Conservation (phyloP, 2,113 vertebrate species). For the Notiomystis cincta region DNA sequence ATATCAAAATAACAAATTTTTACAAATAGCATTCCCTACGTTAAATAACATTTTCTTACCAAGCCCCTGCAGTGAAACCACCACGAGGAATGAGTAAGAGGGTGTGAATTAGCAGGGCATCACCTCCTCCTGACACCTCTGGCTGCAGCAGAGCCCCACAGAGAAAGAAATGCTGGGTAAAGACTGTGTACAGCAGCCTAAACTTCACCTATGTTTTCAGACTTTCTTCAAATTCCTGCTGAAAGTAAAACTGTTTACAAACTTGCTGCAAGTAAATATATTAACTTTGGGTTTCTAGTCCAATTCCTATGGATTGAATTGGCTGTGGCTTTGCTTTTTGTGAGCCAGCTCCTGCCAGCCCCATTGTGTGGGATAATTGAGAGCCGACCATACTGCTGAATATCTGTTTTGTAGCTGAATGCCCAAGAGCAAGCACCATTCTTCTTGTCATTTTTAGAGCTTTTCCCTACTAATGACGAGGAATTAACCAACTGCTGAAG, state of each 20-base stretch:
- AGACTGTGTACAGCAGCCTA: neutral
- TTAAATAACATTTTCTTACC: neutral
- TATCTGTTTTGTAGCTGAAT: neutral
- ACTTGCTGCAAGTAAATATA: neutral
- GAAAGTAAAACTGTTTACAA: neutral
- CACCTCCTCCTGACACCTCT: neutral
- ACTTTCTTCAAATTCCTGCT: neutral
- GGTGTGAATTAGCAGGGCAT: neutral
- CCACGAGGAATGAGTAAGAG: neutral
- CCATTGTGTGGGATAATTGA: conserved; percentile 22
- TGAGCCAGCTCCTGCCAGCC: neutral
- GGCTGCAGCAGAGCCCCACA: neutral
- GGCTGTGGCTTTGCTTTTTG: neutral
- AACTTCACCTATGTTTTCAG: neutral
- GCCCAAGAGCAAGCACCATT: neutral
- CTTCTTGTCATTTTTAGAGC: neutral
- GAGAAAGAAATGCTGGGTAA: neutral
- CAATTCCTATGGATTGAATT: neutral
- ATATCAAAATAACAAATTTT: neutral
- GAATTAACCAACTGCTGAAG: conserved; percentile 27
- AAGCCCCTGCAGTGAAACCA: neutral
- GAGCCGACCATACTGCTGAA: neutral
- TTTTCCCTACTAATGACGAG: neutral
- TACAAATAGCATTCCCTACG: neutral
- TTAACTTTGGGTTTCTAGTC: neutral